phyloP scores from a whole-genome alignment of 64 coral and sea anemone genomes.

The Trachythela sp. region DNA sequence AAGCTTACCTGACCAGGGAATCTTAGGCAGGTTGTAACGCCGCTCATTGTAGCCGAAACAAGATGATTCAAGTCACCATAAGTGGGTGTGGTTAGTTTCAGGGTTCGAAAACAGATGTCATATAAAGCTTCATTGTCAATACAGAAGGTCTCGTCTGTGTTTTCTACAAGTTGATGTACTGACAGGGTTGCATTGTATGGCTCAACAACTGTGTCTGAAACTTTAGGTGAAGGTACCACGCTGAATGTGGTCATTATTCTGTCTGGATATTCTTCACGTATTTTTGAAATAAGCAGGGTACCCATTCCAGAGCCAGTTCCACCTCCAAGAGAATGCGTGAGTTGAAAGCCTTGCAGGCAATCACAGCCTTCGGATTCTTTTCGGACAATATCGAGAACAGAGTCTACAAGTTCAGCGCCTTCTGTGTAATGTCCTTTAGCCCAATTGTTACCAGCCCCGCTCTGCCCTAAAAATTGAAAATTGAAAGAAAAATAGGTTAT shows the following conservation, averaged over 20 bases:
- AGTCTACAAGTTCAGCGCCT: constrained; percentile 76
- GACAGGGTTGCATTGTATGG: constrained; percentile 82
- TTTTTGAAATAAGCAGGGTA: constrained; percentile 78
- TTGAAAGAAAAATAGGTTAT: not conserved
- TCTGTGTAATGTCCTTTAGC: constrained; percentile 83
- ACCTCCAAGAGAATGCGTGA: constrained; percentile 69
- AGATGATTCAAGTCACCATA: constrained; percentile 67
- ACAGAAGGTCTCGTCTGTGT: constrained; percentile 76
- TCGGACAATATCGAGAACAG: constrained; percentile 68
- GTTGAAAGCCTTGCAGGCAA: constrained; percentile 83
- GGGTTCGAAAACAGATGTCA: constrained; percentile 69
- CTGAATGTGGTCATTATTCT: constrained; percentile 87
- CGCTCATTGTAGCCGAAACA: constrained; percentile 69
- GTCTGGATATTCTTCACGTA: constrained; percentile 74
- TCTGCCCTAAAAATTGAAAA: constrained; percentile 59
- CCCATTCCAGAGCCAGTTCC: constrained; percentile 81
- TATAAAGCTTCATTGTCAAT: constrained; percentile 71
- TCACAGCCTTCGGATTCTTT: constrained; percentile 77
- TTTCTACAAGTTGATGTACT: constrained; percentile 77
- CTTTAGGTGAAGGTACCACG: constrained; percentile 75
- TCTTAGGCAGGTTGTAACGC: constrained; percentile 56
- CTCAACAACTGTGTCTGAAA: constrained; percentile 78
- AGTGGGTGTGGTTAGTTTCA: constrained; percentile 65
- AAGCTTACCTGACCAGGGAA: constrained; percentile 71
- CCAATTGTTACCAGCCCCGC: constrained; percentile 82